Evolutionary conservation across 2,888 invertebrate species (phyloP).

Genomic region (Rhagium mordax): DNA sequence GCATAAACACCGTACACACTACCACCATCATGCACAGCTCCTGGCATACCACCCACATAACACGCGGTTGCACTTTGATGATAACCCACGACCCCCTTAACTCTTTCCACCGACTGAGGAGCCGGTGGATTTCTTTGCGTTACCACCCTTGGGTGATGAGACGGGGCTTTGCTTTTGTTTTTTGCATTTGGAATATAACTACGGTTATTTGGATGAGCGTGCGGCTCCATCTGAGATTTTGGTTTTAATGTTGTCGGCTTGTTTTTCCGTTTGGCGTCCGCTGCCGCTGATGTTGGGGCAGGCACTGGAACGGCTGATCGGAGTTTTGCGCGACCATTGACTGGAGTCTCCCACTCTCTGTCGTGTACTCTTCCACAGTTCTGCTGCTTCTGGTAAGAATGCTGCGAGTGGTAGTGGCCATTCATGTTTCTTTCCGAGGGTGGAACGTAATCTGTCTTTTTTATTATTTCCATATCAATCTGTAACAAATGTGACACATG

Average conservation of each 20-base stretch:
- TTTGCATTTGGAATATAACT: conserved; percentile 15
- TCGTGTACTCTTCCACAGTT: conserved; percentile 51
- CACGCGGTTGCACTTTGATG: conserved; percentile 57
- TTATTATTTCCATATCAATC: conserved; percentile 73
- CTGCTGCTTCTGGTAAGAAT: conserved; percentile 45
- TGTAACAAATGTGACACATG: conserved; percentile 62
- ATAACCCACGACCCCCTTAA: conserved; percentile 60
- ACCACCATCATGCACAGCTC: conserved; percentile 54
- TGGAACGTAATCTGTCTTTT: conserved; percentile 70
- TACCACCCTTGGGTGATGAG: conserved; percentile 9
- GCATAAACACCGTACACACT: conserved; percentile 67
- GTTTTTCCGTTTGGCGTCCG: conserved; percentile 56
- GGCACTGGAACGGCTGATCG: conserved; percentile 63
- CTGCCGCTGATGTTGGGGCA: conserved; percentile 61
- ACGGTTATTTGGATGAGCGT: conserved; percentile 22
- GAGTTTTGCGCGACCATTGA: conserved; percentile 63
- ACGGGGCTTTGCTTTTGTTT: not conserved
- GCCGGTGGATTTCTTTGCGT: conserved; percentile 11
- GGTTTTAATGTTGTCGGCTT: conserved; percentile 42
- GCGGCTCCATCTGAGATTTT: conserved; percentile 32
- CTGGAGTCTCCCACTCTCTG: conserved; percentile 63
- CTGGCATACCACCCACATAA: conserved; percentile 55
- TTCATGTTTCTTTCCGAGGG: conserved; percentile 64
- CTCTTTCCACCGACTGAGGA: conserved; percentile 34
- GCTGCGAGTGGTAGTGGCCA: conserved; percentile 56